Evolutionary conservation across 2,797 vertebrate species (phyloP).

Genomic region (Nyctibius grandis): DNA sequence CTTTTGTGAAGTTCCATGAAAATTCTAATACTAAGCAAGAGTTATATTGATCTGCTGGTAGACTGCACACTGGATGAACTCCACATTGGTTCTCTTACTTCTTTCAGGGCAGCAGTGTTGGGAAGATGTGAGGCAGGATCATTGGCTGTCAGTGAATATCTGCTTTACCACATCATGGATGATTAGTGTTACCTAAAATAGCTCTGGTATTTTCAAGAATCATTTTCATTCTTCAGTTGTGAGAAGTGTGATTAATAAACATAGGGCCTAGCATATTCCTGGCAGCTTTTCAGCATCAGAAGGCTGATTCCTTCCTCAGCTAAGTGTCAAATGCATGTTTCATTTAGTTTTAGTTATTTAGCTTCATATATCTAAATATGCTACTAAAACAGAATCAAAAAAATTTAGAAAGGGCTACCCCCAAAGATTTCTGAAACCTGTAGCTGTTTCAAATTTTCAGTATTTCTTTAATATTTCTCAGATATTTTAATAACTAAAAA

Average conservation of each 20-base stretch:
- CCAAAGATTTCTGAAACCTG: background rate
- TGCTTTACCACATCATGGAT: background rate
- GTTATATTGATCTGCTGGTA: background rate
- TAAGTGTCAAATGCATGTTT: background rate
- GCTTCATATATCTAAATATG: background rate
- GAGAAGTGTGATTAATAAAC: background rate
- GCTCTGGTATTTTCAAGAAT: background rate
- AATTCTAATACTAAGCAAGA: background rate
- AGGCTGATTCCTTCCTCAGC: background rate
- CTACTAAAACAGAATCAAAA: background rate
- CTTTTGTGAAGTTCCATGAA: background rate
- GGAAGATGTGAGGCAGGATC: background rate
- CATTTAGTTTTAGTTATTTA: background rate
- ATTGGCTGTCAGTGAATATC: background rate
- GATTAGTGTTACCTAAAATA: background rate
- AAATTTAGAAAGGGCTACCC: background rate
- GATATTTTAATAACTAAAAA: background rate
- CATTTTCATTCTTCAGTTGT: background rate
- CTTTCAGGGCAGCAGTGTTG: background rate
- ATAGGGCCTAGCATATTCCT: background rate
- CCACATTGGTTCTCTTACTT: background rate
- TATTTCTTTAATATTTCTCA: background rate
- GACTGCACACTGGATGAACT: background rate
- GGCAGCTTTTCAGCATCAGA: background rate
- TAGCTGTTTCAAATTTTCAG: background rate